These are phyloP conservation scores for Salvelinus fontinalis DNA, from an alignment of 2,113 vertebrate species.

Conservation along the genomic window DNA sequence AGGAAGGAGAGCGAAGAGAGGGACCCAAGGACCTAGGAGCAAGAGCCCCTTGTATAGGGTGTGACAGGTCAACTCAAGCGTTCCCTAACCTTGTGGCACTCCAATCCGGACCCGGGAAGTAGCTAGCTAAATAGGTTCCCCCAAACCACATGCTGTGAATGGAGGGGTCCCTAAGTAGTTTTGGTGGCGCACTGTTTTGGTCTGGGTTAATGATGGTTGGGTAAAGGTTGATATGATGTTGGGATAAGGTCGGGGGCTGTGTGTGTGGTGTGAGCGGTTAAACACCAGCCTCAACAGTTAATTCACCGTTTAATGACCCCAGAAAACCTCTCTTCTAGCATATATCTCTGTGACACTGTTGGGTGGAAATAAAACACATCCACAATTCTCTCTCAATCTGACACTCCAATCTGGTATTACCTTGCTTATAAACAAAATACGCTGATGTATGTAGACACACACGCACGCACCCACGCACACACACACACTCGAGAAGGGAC, in stretches of 20 bases:
- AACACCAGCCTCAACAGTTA: too few relatives aligned
- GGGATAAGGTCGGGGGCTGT: constrained; percentile 34
- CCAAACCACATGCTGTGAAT: constrained; percentile 36
- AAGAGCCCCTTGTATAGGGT: constrained; percentile 28
- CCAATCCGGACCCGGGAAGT: constrained; percentile 45
- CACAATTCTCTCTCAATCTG: constrained; percentile 26
- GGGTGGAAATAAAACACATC: constrained; percentile 50
- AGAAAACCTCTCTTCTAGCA: too few relatives aligned
- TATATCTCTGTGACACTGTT: not conserved
- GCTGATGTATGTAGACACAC: constrained; percentile 52
- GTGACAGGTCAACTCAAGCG: constrained; percentile 53
- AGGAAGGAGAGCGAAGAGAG: constrained; percentile 20
- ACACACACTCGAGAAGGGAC: constrained; percentile 25
- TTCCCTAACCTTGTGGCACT: constrained; percentile 42
- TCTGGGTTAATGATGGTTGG: constrained; percentile 1
- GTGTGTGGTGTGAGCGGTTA: too few relatives aligned
- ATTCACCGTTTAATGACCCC: too few relatives aligned
- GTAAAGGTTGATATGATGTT: constrained; percentile 2
- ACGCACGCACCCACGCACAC: constrained; percentile 41
- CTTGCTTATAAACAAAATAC: constrained; percentile 58
- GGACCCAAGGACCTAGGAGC: constrained; percentile 48
- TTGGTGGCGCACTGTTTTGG: constrained; percentile 34
- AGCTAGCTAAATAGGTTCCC: constrained; percentile 18
- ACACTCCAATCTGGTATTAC: constrained; percentile 40
- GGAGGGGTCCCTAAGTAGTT: constrained; percentile 39